Base-by-base conservation (phyloP, 2,888 invertebrate species). In the Meteorus cinctellus region DNA sequence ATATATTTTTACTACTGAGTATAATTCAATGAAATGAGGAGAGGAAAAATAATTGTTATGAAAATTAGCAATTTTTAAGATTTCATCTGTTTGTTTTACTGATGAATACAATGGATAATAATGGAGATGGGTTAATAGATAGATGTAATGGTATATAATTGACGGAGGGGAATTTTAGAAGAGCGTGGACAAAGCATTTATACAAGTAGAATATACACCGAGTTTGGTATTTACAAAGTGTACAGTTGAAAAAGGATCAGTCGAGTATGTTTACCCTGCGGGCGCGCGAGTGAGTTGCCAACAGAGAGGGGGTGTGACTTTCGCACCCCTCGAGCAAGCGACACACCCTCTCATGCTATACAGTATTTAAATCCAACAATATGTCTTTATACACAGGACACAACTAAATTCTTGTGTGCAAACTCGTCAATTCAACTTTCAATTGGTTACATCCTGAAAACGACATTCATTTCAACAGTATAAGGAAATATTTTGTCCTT, bases 161-260 rank as follows among this genome's bases (percentile, higher is more conserved):
- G 19, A 12, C 1, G 1, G n/a, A 24, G 8, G 12, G 14, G 62
- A 27, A 62, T 62, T 62, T 62, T 62, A 29, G 1, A 29, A 4
- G 14, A 51, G 65, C 36, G 29, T 67, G 63, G 31, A 14, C 24
- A 63, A 62, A 65, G 60, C 31, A 16, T 69, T 34, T 51, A 51
- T 29, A 45, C 59, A 24, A 67, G n/a, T 29, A 14, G 29, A 62
- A 29, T 31, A 14, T 31, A n/a, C 31, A 62, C 2, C 48, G 12
- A 29, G 24, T 60, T 62, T 51, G 67, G 72, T 77, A 76, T 80
- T 80, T 80, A 76, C 77, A 70, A 60, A 79, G 76, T 73, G 77
- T 73, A 80, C 76, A 77, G 72, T 79, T 73, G 67, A 76, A 79
- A 62, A 78, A 72, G 80, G 73, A 80, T 80, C 77, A 55, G 65